Base-by-base conservation (phyloP, 2,113 vertebrate genomes). In the Empidonax traillii region DNA sequence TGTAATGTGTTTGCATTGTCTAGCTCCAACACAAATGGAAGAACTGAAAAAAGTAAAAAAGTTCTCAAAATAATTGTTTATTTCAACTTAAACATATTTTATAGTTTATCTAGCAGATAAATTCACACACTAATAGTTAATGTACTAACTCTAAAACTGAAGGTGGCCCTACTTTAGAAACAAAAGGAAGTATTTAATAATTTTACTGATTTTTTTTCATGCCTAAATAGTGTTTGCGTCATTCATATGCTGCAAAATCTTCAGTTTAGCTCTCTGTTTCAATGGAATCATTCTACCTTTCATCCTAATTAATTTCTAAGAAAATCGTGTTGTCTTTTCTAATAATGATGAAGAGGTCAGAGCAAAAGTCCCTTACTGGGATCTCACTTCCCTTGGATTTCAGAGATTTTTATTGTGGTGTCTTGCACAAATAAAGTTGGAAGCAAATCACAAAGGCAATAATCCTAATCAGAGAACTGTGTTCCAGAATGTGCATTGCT, bases 1-100 rank as follows among this genome's bases (percentile, higher is more conserved):
- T 43, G 6, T 30, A 83, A 24, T 55, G 8, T 52, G 6, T 39
- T 41, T 0, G 0, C 16, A n/a, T 43, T 47, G 3, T 41, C 24
- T 23, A 30, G 3, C 7, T 58, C 12, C n/a, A 81, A 67, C 49
- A 49, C 51, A 35, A 76, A 65, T 67, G 8, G 17, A 81, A 91
- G 10, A 61, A 65, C 1, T 18, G 6, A 35, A 82, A 69, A 44
- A 72, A 43, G 4, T 8, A 6, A 6, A 51, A 46, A 56, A 0
- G 3, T 20, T 49, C 19, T 66, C 2, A 30, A 61, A 68, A n/a
- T 13, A 52, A 66, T 46, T 17, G 0, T 62, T 81, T 73, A 2
- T 1, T 67, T 82, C 11, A 74, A 46, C 4, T 79, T 51, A 39
- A 23, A 51, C 46, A 4, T 63, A 51, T 74, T 91, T 71, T 51